These are phyloP conservation scores for Cossypha dichroa DNA, from an alignment of 2,797 vertebrate species.

Conservation along the genomic window DNA sequence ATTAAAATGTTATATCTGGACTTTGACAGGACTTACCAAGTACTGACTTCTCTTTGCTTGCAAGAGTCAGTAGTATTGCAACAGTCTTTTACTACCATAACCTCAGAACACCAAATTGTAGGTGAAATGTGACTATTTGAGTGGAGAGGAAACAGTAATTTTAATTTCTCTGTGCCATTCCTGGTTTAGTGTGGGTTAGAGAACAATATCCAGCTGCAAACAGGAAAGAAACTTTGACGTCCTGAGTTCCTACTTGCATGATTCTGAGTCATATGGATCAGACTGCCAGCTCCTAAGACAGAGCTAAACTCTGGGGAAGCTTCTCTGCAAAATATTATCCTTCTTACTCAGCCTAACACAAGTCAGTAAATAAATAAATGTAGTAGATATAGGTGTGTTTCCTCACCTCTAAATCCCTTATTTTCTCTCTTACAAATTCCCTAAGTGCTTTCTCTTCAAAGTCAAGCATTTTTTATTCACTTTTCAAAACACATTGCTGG, in stretches of 20 bases:
- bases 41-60: not conserved
- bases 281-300: constrained; percentile 6
- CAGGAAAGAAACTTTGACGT: constrained; percentile 49
- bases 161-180: not conserved
- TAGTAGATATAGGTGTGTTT: not conserved
- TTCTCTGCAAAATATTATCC: not conserved
- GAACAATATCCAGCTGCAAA: constrained; percentile 50
- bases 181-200: not conserved
- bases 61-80: not conserved
- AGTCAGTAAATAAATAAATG: not conserved
- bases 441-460: not conserved
- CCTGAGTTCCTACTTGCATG: not conserved
- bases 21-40: not conserved
- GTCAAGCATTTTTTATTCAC: not conserved
- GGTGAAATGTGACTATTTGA: constrained; percentile 42
- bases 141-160: not conserved
- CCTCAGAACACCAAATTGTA: not conserved
- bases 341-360: not conserved
- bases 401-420: not conserved
- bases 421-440: not conserved
- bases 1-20: not conserved
- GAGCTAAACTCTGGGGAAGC: constrained; percentile 34
- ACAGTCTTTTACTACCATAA: not conserved
- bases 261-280: not conserved
- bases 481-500: not conserved